Base-by-base conservation (phyloP, 2,888 invertebrate genomes). In the Papilio elwesi region DNA sequence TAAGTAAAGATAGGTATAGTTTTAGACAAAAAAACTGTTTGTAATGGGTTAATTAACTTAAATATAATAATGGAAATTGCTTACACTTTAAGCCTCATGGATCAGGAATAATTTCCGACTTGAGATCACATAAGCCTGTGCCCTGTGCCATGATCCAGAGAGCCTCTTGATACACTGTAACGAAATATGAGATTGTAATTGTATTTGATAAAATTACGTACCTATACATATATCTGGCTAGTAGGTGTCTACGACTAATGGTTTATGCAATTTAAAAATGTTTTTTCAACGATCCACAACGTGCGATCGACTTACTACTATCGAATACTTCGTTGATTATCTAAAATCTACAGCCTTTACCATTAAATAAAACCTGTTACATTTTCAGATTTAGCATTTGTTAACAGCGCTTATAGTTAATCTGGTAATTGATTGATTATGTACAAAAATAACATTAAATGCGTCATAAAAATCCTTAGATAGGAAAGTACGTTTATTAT, bases 341-440 rank as follows among this genome's bases (percentile, higher is more conserved):
- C 13, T 36, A 36, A 36, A 57, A 13, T 57, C 12, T 36, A 57
- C 12, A 26, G 55, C 57, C 26, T 13, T 13, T 36, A 13, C 26
- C 6, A 7, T 36, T 57, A 57, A n/a, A 36, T 57, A 57, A 57
- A 57, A 36, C 13, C 26, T 57, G 57, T 36, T 57, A 36, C 36
- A 36, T 57, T 11, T 26, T 26, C 36, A 11, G 26, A 36, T 57
- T 57, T 57, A 26, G 57, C 36, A 57, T 57, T 57, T 36, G 36
- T 36, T 57, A 65, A 70, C 57, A 36, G 16, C 26, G 69, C 63
- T 65, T 13, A 57, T 48, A 55, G 55, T 66, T 43, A 47, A 15
- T 43, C 47, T 69, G 47, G 66, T 51, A 65, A 65, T 16, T 69
- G 16, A 38, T 49, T 52, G 51, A n/a, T 52, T 52, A 13, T 67